Percentiles rank a stretch among this genome's conserved stretches.
These are phyloP conservation scores for Lophochroa leadbeateri DNA, from an alignment of 2,113 vertebrate species.

Conservation along the genomic window DNA sequence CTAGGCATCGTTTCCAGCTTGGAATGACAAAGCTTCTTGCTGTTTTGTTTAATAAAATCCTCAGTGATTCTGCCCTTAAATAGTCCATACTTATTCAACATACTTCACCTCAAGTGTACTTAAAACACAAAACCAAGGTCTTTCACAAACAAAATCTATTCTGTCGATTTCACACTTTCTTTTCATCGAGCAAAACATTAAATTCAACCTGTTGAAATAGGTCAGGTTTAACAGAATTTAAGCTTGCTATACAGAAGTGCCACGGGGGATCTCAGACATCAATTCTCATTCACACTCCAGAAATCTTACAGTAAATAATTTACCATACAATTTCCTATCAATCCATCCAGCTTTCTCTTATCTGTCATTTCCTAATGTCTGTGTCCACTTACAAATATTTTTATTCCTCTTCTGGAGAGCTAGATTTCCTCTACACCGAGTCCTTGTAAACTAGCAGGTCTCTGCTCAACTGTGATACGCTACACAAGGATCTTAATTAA, in stretches of 20 bases:
- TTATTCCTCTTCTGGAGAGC: not conserved
- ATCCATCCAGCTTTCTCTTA: not conserved
- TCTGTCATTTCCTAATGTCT: not conserved
- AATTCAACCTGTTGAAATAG: conserved; percentile 41
- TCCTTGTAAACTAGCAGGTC: not conserved
- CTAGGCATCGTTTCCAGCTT: conserved; percentile 63
- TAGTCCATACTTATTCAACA: not conserved
- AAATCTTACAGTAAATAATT: conserved; percentile 44
- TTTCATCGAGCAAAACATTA: conserved; percentile 23
- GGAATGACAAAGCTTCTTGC: conserved; percentile 58
- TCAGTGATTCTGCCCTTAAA: conserved; percentile 1
- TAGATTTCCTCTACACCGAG: not conserved
- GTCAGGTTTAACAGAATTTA: conserved; percentile 43
- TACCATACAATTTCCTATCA: conserved; percentile 25
- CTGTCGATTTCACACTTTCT: not conserved
- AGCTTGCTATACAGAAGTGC: not conserved
- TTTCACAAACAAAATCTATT: not conserved
- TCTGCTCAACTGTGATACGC: not conserved
- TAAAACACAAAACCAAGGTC: not conserved
- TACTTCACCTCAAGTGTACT: not conserved
- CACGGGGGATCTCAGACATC: not conserved
- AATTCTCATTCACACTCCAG: conserved; percentile 28
- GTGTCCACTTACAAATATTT: not conserved
- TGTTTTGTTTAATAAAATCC: conserved; percentile 65
- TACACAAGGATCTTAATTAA: conserved; percentile 1